These are phyloP conservation scores for Eurypyga helias DNA, from an alignment of 2,113 vertebrate genomes.

Conservation along the genomic window DNA sequence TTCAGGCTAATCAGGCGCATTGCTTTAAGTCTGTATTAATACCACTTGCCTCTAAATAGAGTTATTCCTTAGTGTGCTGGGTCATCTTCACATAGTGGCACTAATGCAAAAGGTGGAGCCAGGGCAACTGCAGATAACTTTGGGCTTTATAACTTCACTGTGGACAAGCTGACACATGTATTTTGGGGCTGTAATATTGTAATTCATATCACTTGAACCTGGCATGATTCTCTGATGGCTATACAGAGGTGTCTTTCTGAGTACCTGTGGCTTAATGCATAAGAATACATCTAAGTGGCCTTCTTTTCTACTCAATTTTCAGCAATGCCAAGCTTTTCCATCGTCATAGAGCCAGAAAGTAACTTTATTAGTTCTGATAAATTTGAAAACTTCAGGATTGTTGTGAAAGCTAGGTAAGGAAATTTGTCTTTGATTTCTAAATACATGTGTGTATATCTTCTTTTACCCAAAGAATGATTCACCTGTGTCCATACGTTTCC, in stretches of 20 bases:
- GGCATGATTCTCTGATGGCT: neutral
- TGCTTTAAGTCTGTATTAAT: neutral
- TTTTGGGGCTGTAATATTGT: neutral
- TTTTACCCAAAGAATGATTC: neutral
- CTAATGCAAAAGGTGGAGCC: neutral
- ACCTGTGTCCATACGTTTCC: neutral
- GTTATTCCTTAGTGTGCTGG: neutral
- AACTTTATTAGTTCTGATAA: slow-evolving; percentile 78
- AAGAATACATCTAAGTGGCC: neutral
- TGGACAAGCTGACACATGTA: neutral
- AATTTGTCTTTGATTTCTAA: neutral
- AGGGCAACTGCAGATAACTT: neutral
- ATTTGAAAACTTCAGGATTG: slow-evolving; percentile 78
- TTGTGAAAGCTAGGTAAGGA: slow-evolving; percentile 79
- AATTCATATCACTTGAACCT: neutral
- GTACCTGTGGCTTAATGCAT: neutral
- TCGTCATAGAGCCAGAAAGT: slow-evolving; percentile 76
- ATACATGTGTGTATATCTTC: neutral
- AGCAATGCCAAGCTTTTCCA: slow-evolving; percentile 82
- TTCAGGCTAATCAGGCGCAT: neutral
- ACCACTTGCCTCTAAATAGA: neutral
- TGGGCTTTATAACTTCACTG: neutral
- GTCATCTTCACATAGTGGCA: neutral
- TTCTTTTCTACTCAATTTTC: slow-evolving; percentile 47
- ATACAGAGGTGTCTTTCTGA: neutral